Evolutionary conservation across 1,140 invertebrate genomes (phyloP).

Genomic region (Glomeris maerens): DNA sequence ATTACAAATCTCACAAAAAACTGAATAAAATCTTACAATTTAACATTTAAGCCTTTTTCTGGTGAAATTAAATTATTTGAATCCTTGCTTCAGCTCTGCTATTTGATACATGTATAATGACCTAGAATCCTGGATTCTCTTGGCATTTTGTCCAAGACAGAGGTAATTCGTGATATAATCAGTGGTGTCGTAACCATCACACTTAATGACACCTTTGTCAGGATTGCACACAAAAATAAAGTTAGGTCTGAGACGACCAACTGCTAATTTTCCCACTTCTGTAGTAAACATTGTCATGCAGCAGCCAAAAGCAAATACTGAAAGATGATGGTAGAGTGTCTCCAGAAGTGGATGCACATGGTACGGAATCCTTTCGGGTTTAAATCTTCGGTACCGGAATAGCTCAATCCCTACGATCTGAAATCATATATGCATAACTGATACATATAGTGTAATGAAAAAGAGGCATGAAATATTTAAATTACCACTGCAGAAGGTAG

Average conservation of each 20-base stretch:
- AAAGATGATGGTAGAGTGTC: slow-evolving; percentile 52
- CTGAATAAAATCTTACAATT: too few relatives aligned
- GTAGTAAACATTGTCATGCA: slow-evolving; percentile 64
- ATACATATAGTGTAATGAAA: slow-evolving; percentile 39
- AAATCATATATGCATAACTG: too few relatives aligned
- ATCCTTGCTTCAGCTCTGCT: too few relatives aligned
- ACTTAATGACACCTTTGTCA: too few relatives aligned
- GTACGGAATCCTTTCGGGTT: slow-evolving; percentile 30
- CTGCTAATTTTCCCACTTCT: slow-evolving; percentile 79
- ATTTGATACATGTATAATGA: too few relatives aligned
- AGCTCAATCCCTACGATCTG: slow-evolving; percentile 49
- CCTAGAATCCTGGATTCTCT: too few relatives aligned
- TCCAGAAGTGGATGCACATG: slow-evolving; percentile 51
- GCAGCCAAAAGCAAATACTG: slow-evolving; percentile 72
- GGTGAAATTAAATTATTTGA: too few relatives aligned
- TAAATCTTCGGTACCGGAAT: slow-evolving; percentile 35
- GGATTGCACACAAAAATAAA: slow-evolving; percentile 55
- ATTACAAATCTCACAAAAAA: too few relatives aligned
- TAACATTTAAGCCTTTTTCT: too few relatives aligned
- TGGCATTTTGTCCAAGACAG: too few relatives aligned
- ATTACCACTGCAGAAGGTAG: slow-evolving; percentile 6
- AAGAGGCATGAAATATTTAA: neutral
- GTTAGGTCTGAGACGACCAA: slow-evolving; percentile 81
- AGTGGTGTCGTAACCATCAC: too few relatives aligned
- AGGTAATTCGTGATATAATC: slow-evolving; percentile 32